Evolutionary conservation across 2,888 invertebrate species (phyloP), one percentile per base, ranked within the genome.

Genomic region (Lepeophtheirus nordmannii): DNA sequence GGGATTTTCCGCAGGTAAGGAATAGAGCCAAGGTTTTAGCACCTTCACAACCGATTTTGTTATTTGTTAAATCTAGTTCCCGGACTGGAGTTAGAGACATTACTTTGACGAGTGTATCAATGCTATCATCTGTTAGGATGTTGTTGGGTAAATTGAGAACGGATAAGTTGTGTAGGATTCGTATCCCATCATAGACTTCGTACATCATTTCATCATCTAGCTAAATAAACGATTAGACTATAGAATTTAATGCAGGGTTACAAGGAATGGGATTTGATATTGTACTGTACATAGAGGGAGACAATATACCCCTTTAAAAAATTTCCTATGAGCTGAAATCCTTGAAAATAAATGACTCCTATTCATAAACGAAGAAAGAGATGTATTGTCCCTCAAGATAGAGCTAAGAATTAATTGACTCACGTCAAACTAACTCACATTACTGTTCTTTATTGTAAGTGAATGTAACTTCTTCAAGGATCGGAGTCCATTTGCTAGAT

Each of bases 191-290:
- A 37, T 63, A 63, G 10, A 63, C n/a, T 12, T 22, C 46, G 30
- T 56, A 63, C 23, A 63, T 30, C 23, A 46, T 63, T 30, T 63
- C 63, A 38, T 63, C 63, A 38, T 63, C 63, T 22, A 63, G 11
- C 23, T 63, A 17, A 46, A 46, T 14, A 46, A 41, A 46, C 14
- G 17, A 46, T 5, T 30, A 7, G 2, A 30, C 7, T 30, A 2
- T 30, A 30, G 30, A 7, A 30, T 30, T 30, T 30, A 30, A 30
- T 30, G 7, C 30, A 30, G n/a, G n/a, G n/a, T n/a, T n/a, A n/a
- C n/a, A n/a, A n/a, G n/a, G n/a, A n/a, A n/a, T n/a, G n/a, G n/a
- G n/a, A n/a, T n/a, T n/a, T n/a, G n/a, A n/a, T n/a, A n/a, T n/a
- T n/a, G n/a, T n/a, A n/a, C n/a, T n/a, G n/a, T n/a, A n/a, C n/a